These are phyloP conservation scores for Apis florea DNA, from an alignment of 1,140 invertebrate species.

Conservation along the genomic window DNA sequence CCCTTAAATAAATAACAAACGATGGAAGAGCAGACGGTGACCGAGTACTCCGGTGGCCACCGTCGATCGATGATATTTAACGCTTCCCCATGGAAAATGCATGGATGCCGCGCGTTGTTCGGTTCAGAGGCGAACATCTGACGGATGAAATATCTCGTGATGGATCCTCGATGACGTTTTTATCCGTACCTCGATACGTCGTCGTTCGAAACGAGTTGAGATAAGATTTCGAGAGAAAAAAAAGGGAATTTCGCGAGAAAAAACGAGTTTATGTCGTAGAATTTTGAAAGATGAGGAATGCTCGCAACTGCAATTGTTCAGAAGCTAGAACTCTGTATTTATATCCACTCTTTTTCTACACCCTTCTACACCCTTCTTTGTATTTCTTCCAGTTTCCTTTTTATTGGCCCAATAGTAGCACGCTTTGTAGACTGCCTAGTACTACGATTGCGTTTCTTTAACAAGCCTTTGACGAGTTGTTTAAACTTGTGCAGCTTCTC, in stretches of 20 bases:
- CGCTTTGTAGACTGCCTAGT: background rate
- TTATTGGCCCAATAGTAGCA: background rate
- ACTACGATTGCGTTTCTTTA: background rate
- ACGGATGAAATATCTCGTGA: background rate
- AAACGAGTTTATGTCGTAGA: background rate
- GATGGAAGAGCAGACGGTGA: conserved; percentile 11
- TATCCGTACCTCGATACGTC: background rate
- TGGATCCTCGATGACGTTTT: conserved; percentile 22
- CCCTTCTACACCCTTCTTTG: background rate
- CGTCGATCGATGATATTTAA: conserved; percentile 60
- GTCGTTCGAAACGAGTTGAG: background rate
- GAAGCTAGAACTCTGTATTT: background rate
- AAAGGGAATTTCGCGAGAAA: background rate
- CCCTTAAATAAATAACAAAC: conserved; percentile 60
- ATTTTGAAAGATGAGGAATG: background rate
- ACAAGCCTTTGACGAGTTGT: background rate
- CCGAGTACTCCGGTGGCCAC: background rate
- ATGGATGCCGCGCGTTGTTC: conserved; percentile 44
- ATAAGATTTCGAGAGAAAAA: conserved; percentile 1
- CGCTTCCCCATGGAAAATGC: conserved; percentile 54
- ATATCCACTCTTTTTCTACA: too few species aligned
- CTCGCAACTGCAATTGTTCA: background rate
- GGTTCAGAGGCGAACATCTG: conserved; percentile 28
- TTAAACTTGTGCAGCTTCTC: background rate
- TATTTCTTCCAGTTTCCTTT: too few species aligned